Evolutionary conservation across 2,888 invertebrate species (phyloP).

Genomic region (Conops quadrifasciatus): DNA sequence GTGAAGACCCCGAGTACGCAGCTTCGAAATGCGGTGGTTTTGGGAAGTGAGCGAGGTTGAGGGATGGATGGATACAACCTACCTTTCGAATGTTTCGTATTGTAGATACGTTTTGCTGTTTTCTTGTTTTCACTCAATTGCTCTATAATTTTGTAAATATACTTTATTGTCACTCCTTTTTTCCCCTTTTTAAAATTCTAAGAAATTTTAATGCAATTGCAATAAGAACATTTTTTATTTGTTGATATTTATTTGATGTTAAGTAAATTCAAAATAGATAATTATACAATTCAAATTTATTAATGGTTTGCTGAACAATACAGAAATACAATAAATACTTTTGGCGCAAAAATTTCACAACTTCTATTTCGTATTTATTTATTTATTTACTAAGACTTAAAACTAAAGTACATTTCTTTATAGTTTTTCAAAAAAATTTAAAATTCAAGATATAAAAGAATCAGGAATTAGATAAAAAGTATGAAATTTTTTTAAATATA

Average conservation of each 20-base stretch:
- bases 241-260: conserved; percentile 34
- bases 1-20: conserved; percentile 71
- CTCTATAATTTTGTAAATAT: conserved; percentile 30
- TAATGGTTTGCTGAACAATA: not conserved
- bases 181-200: conserved; percentile 8
- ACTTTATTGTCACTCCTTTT: conserved; percentile 28
- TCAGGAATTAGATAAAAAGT: too few species aligned
- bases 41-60: conserved; percentile 51
- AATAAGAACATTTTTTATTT: conserved; percentile 42
- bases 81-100: conserved; percentile 23
- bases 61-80: not conserved
- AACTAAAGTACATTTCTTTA: too few species aligned
- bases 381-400: too few species aligned
- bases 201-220: conserved; percentile 24
- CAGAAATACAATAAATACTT: conserved; percentile 7
- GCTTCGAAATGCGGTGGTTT: conserved; percentile 57
- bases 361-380: too few species aligned
- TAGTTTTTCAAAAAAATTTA: too few species aligned
- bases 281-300: not conserved
- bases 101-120: conserved; percentile 29
- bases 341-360: not conserved
- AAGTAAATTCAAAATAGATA: not conserved
- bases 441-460: too few species aligned
- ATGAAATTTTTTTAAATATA: too few species aligned
- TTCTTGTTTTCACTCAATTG: conserved; percentile 35